Base-by-base conservation (phyloP, 2,888 invertebrate genomes). In the Gandaritis pyraliata region DNA sequence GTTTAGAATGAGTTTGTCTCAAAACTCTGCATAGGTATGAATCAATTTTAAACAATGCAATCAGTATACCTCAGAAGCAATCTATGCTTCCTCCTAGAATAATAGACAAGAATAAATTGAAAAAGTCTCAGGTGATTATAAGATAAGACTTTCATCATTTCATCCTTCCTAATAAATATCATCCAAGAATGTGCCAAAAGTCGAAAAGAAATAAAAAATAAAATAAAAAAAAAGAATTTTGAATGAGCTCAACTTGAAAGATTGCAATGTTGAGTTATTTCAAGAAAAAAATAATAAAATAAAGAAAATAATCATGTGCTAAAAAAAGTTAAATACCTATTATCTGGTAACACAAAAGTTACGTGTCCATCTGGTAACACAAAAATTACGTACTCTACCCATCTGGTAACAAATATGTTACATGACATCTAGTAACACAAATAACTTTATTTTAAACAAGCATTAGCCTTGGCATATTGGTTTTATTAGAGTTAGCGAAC, bases 21-120 rank as follows among this genome's bases (percentile, higher is more conserved):
- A 49, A 43, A 63, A 59, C 63, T 59, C 63, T 51, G 41, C 36
- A 59, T 67, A 65, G 61, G n/a, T n/a, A 64, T 59, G 46, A 61
- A 56, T 33, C 10, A 50, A 62, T 53, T 60, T 43, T 33, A 77
- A 76, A 75, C 72, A 80, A 78, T 78, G 78, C 76, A 82, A 82
- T 77, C 77, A 75, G 77, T 76, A 81, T 90, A 91, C 90, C 91
- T 91, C 91, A 89, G 90, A 88, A 82, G 89, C 85, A 69, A 70
- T 43, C 66, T 75, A n/a, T n/a, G 87, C 85, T 88, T 90, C 90
- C 85, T 81, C 86, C 72, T 76, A 88, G 85, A 82, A 77, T 84
- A 77, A 72, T 76, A 75, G 46, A 73, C 70, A 75, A 75, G 64
- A 71, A 79, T 80, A 80, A 76, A 77, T 71, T 66, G 61, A 59